These are phyloP conservation scores for Drosophila anceps DNA, from an alignment of 2,888 invertebrate genomes.

Conservation along the genomic window DNA sequence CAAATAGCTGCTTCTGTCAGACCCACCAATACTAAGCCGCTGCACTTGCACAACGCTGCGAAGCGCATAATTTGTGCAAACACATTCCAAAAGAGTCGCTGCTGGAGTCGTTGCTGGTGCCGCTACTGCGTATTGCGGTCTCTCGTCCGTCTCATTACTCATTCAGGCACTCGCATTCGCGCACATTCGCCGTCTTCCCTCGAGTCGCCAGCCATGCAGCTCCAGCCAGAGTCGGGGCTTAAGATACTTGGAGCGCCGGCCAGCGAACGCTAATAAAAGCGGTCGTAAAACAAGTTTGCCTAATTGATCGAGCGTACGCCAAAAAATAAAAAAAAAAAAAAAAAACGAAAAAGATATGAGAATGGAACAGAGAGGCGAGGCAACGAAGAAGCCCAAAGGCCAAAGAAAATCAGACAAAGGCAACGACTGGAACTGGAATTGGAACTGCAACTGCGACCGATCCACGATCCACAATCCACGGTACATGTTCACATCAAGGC, in stretches of 20 bases:
- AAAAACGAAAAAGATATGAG: conserved; percentile 33
- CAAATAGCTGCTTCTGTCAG: conserved; percentile 18
- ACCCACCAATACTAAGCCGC: conserved; percentile 13
- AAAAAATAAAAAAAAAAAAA: conserved; percentile 69
- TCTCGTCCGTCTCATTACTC: conserved; percentile 68
- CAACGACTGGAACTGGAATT: conserved; percentile 56
- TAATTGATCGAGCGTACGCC: conserved; percentile 85
- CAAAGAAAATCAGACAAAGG: conserved; percentile 57
- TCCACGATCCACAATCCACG: conserved; percentile 15
- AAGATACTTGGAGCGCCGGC: conserved; percentile 65
- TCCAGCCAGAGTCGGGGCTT: conserved; percentile 5
- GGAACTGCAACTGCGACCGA: conserved; percentile 35
- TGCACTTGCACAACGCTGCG: conserved; percentile 44
- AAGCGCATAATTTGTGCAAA: conserved; percentile 70
- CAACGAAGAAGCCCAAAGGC: conserved; percentile 24
- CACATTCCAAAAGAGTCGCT: conserved; percentile 65
- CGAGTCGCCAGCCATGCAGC: conserved; percentile 1
- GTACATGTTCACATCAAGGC: conserved; percentile 59
- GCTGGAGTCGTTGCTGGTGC: conserved; percentile 30
- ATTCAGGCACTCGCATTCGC: conserved; percentile 58
- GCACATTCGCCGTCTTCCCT: conserved; percentile 14
- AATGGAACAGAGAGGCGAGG: conserved; percentile 30
- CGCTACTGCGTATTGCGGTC: conserved; percentile 54
- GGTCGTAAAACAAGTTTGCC: conserved; percentile 85
- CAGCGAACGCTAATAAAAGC: conserved; percentile 81